phyloP scores from a whole-genome alignment of 2,797 vertebrate species.

The Valencia hispanica region DNA sequence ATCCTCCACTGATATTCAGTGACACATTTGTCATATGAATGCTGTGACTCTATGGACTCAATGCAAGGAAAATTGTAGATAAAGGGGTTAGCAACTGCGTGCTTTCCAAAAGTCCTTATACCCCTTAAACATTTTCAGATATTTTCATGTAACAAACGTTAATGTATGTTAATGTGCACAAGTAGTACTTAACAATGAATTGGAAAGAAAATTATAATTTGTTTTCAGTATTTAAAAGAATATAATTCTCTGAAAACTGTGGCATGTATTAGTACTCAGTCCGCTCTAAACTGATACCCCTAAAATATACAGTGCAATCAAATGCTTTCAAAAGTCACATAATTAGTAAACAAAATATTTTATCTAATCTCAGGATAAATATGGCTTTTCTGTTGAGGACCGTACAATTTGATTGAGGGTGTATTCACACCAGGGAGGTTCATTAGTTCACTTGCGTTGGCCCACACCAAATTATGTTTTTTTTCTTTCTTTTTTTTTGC shows the following conservation, averaged over 20 bases:
- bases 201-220: background rate
- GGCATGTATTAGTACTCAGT: background rate
- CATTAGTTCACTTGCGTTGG: too few relatives aligned
- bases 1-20: background rate
- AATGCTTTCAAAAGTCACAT: background rate
- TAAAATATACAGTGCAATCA: background rate
- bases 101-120: background rate
- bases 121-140: background rate
- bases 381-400: background rate
- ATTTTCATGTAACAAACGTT: background rate
- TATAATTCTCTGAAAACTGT: background rate
- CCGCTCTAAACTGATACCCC: background rate
- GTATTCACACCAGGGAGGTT: too few relatives aligned
- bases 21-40: background rate
- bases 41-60: background rate
- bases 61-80: background rate
- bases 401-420: too few relatives aligned
- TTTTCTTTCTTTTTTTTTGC: too few relatives aligned
- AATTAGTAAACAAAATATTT: background rate
- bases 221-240: too few relatives aligned
- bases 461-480: too few relatives aligned
- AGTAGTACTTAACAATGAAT: background rate
- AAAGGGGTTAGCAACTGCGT: conserved; percentile 4
- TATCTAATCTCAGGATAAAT: background rate
- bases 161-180: background rate